Evolutionary conservation across 1,140 invertebrate genomes (phyloP), one percentile per base, ranked within the genome.

Genomic region (Halictus rubicundus): DNA sequence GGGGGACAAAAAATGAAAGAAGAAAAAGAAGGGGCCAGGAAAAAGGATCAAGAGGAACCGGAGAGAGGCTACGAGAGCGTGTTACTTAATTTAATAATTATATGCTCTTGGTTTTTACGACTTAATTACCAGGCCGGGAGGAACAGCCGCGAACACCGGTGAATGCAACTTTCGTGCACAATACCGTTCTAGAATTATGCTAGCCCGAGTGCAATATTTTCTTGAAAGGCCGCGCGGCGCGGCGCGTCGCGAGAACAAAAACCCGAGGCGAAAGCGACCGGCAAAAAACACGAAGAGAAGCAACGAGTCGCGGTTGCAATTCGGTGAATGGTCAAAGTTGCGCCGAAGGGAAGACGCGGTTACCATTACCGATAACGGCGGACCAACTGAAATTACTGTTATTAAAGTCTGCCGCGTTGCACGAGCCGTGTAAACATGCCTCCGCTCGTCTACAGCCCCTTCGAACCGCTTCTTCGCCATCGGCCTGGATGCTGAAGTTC

Each of bases 1-100:
- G 21, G n/a, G 21, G 7, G 14, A 8, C 21, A 8, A 10, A 3
- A 39, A 42, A 27, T 25, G 19, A 2, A 10, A 1, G 19, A 57
- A 61, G 32, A 32, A 23, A 25, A 46, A 16, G 39, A 57, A 46
- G 19, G 1, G 8, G 1, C 9, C 1, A n/a, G n/a, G n/a, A 21
- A n/a, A 21, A 57, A 57, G 7, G 21, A n/a, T n/a, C 8, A 32
- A 66, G 32, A 66, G 21, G 64, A 59, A 46, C n/a, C 2, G 9
- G 9, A 7, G n/a, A 46, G 37, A 46, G 61, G 19, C 27, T 49
- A 66, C 21, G 49, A 37, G 52, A 37, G 52, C 37, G 78, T 74
- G 63, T 65, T 60, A 61, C 78, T 79, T 79, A 79, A 79, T 79
- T 79, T 79, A 79, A 79, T 79, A 79, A 79, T 79, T 66, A 68